Percentiles rank a stretch among this genome's conserved stretches.
Conservation (phyloP, 2,888 invertebrate genomes). For the Torymus auratus region DNA sequence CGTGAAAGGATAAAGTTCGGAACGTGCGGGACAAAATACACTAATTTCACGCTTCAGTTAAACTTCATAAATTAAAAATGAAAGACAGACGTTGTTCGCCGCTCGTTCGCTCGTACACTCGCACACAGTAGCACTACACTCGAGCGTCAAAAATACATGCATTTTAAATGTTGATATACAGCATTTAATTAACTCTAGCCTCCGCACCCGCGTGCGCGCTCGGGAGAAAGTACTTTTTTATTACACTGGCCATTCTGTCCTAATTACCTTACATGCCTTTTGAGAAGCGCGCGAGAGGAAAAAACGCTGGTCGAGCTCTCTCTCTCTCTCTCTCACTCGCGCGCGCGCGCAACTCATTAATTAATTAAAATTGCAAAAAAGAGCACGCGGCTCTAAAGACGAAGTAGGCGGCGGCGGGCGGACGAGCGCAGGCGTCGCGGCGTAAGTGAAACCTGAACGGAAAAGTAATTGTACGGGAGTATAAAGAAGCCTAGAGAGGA, state of each 20-base stretch:
- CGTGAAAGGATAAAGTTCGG: neutral
- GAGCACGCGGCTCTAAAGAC: constrained; percentile 29
- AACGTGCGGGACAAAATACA: neutral
- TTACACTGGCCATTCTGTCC: constrained; percentile 28
- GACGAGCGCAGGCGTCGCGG: neutral
- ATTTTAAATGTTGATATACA: constrained; percentile 46
- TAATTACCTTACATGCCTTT: constrained; percentile 52
- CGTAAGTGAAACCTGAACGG: constrained; percentile 57
- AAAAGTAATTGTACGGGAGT: constrained; percentile 51
- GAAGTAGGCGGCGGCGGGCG: constrained; percentile 15
- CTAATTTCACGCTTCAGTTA: neutral
- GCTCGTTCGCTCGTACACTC: too few species aligned
- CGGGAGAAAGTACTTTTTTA: constrained; percentile 43
- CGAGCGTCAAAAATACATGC: constrained; percentile 12
- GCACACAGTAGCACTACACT: too few species aligned
- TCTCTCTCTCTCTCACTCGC: neutral
- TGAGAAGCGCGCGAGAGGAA: constrained; percentile 17
- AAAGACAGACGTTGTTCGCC: constrained; percentile 1
- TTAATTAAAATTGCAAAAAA: constrained; percentile 55
- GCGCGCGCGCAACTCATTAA: constrained; percentile 36
- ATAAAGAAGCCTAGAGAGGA: constrained; percentile 43
- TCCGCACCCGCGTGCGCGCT: constrained; percentile 11
- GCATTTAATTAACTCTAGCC: constrained; percentile 49
- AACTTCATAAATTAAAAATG: constrained; percentile 25
- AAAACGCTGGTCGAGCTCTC: neutral